Base-by-base conservation (phyloP, 2,888 invertebrate species). In the Eubasilissa splendida region DNA sequence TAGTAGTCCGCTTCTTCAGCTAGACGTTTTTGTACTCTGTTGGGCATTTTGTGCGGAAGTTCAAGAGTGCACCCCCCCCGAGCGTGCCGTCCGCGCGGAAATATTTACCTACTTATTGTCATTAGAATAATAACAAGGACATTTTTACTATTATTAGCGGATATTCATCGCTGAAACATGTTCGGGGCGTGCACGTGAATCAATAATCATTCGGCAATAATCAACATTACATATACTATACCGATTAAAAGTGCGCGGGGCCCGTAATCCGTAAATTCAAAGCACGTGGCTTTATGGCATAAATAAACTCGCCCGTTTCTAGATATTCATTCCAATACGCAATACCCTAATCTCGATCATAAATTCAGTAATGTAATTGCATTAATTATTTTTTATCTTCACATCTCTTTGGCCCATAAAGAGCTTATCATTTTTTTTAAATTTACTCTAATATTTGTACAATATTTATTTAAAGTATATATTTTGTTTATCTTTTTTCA, bases 111-210 rank as follows among this genome's bases (percentile, higher is more conserved):
- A 11, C 3, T 58, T n/a, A 58, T 58, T 58, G 2, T n/a, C 58
- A 58, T 58, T 58, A 58, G 58, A 58, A 58, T 58, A 58, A 42
- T 58, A n/a, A 9, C 58, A 9, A 58, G 58, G 58, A n/a, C n/a
- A 58, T 58, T 58, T 11, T 58, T 58, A 58, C n/a, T 4, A 58
- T 58, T 42, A 42, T 42, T 42, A 2, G 58, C 58, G 4, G 58
- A 58, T 58, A 58, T 9, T 33, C 33, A 31, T 33, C 22, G 31
- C 65, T 65, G 9, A 31, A 31, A 65, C 11, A 33, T 33, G 11
- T 31, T 33, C 42, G 2, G 4, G 2, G 22, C 22, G 42, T 42
- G 33, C 65, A 65, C 10, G 33, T 65, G 65, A 31, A 65, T 65
- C 65, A 65, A 65, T 65, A n/a, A 22, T 22, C 22, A 22, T 22